Percentiles rank a stretch among this genome's conserved stretches.
Evolutionary conservation across 1,140 invertebrate genomes (phyloP).

Genomic region (Gryllus bimaculatus): DNA sequence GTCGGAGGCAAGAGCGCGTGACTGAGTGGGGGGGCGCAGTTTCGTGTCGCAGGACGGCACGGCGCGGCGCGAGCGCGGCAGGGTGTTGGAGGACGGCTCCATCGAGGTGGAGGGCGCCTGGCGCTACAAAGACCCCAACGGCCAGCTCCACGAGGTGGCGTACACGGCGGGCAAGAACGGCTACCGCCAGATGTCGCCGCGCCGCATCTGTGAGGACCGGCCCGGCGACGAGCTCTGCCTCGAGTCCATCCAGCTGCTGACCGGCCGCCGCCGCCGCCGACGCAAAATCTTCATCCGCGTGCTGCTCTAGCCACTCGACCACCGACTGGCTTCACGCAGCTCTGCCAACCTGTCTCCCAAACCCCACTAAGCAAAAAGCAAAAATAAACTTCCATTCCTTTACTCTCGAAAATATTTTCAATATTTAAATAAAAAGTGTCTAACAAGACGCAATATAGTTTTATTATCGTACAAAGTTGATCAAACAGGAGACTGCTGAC

Average conservation of each 20-base stretch:
- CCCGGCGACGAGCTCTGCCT: not conserved
- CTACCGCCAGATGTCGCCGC: conserved; percentile 11
- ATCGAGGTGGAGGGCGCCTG: conserved; percentile 20
- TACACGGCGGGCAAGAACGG: conserved; percentile 26
- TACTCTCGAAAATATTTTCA: too few species aligned
- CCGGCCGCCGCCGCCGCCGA: too few species aligned
- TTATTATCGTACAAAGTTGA: too few species aligned
- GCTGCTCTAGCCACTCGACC: not conserved
- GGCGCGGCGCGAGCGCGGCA: not conserved
- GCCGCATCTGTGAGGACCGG: not conserved
- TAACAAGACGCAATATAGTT: too few species aligned
- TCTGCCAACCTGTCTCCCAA: too few species aligned
- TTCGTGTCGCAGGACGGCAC: not conserved
- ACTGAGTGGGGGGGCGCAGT: too few species aligned
- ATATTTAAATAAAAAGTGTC: too few species aligned
- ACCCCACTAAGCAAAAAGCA: too few species aligned
- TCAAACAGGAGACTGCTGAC: too few species aligned
- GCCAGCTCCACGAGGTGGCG: conserved; percentile 21
- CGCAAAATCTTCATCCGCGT: not conserved
- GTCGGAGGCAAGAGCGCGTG: too few species aligned
- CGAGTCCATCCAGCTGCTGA: not conserved
- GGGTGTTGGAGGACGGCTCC: not conserved
- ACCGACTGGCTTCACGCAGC: too few species aligned
- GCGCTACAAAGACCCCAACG: conserved; percentile 25
- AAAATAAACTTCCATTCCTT: too few species aligned